Percentiles rank a stretch among this genome's conserved stretches.
These are phyloP conservation scores for Leptestheria dahalacensis DNA, from an alignment of 1,140 invertebrate species.

Conservation along the genomic window DNA sequence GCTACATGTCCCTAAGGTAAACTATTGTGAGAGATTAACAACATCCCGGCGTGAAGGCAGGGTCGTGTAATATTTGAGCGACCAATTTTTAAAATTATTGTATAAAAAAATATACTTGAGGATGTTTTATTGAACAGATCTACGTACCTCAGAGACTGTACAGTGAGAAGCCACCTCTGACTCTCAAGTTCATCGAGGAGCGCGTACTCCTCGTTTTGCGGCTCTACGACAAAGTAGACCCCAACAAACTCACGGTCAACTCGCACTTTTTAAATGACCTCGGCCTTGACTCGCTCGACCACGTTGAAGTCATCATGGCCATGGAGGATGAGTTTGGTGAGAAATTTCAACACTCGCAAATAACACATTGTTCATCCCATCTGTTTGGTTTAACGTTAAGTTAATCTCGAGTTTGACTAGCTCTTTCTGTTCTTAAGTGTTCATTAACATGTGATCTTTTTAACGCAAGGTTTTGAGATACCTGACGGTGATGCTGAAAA, in stretches of 20 bases:
- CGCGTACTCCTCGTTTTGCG: constrained; percentile 83
- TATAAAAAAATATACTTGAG: too few species aligned
- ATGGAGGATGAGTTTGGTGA: constrained; percentile 97
- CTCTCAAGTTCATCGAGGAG: constrained; percentile 64
- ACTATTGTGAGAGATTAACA: background rate
- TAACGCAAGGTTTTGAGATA: constrained; percentile 75
- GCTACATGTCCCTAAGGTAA: background rate
- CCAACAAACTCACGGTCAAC: constrained; percentile 72
- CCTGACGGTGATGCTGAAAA: constrained; percentile 90
- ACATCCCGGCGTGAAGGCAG: too few species aligned
- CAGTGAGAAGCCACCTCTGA: constrained; percentile 52
- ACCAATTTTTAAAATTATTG: too few species aligned
- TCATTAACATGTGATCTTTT: background rate
- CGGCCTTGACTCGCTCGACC: constrained; percentile 92
- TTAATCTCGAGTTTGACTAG: background rate
- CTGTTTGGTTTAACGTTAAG: too few species aligned
- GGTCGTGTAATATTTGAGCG: too few species aligned
- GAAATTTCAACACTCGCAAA: constrained; percentile 15
- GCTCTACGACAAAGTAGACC: constrained; percentile 91
- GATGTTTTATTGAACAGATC: background rate
- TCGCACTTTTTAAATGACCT: constrained; percentile 95
- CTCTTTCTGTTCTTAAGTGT: too few species aligned
- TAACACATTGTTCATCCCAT: too few species aligned
- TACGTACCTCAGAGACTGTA: constrained; percentile 39
- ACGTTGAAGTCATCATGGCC: constrained; percentile 98